phyloP scores from a whole-genome alignment of 1,140 invertebrate species.

The Sweltsa coloradensis region DNA sequence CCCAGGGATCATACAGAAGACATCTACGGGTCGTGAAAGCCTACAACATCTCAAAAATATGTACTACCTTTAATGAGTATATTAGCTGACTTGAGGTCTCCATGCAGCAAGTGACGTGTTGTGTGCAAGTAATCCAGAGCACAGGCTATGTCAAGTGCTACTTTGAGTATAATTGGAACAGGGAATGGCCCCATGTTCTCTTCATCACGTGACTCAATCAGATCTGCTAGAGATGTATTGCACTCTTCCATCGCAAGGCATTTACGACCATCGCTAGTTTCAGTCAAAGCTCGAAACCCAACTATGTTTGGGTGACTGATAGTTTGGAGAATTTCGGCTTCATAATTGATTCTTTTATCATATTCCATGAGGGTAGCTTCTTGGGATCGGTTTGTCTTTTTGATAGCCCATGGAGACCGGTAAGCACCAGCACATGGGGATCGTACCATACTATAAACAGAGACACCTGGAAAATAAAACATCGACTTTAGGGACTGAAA shows the following conservation, averaged over 20 bases:
- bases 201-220: constrained; percentile 56
- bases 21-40: not conserved
- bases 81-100: constrained; percentile 77
- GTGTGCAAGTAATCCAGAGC: constrained; percentile 70
- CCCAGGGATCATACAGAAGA: no score
- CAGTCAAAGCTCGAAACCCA: constrained; percentile 58
- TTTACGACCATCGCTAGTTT: constrained; percentile 36
- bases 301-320: constrained; percentile 75
- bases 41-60: not conserved
- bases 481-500: not conserved
- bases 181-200: constrained; percentile 41
- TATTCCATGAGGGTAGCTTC: constrained; percentile 24
- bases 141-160: constrained; percentile 47
- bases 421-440: constrained; percentile 48
- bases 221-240: constrained; percentile 34
- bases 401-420: constrained; percentile 71
- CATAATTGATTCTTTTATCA: constrained; percentile 44
- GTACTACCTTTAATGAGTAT: constrained; percentile 38
- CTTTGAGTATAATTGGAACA: constrained; percentile 47
- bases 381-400: constrained; percentile 43
- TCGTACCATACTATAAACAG: constrained; percentile 59
- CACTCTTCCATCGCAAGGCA: constrained; percentile 40
- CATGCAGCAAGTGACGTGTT: constrained; percentile 56
- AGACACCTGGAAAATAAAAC: constrained; percentile 44
- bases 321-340: constrained; percentile 54